Conservation (phyloP, 2,797 vertebrate genomes). For the Artibeus lituratus region DNA sequence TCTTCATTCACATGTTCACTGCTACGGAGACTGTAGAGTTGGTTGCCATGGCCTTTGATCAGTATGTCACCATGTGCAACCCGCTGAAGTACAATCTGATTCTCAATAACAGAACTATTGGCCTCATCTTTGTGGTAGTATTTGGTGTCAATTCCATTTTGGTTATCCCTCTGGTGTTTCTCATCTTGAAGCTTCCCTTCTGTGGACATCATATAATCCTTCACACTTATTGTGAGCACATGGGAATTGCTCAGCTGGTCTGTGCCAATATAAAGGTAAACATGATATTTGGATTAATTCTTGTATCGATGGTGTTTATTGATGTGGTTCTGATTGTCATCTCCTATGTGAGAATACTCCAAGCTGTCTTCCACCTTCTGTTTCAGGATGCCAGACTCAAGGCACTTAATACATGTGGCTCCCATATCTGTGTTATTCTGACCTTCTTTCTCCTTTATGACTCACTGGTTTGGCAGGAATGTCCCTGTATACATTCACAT, state of each 20-base stretch:
- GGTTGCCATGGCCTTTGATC: slow-evolving; percentile 29
- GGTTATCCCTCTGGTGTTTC: slow-evolving; percentile 25
- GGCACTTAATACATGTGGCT: slow-evolving; percentile 56
- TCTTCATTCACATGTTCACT: slow-evolving; percentile 70
- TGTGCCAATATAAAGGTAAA: slow-evolving; percentile 69
- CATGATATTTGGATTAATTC: slow-evolving; percentile 75
- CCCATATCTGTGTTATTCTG: slow-evolving; percentile 45
- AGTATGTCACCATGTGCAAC: slow-evolving; percentile 19
- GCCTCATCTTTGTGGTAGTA: not conserved
- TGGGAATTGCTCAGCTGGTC: slow-evolving; percentile 50
- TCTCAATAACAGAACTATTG: slow-evolving; percentile 77
- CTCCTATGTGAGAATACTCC: slow-evolving; percentile 51
- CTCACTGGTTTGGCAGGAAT: slow-evolving; percentile 22
- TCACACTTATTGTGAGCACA: slow-evolving; percentile 65
- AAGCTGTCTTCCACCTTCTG: slow-evolving; percentile 36
- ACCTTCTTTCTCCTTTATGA: slow-evolving; percentile 61
- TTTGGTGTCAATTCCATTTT: slow-evolving; percentile 19
- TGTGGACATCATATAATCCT: slow-evolving; percentile 14
- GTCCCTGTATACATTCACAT: not conserved
- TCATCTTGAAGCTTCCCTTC: slow-evolving; percentile 38
- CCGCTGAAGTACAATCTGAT: slow-evolving; percentile 66
- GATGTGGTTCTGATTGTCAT: slow-evolving; percentile 33
- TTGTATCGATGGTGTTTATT: slow-evolving; percentile 62
- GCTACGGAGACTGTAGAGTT: slow-evolving; percentile 40
- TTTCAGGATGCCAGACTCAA: slow-evolving; percentile 50